Evolutionary conservation across 2,888 invertebrate genomes (phyloP), one percentile per base, ranked within the genome.

Genomic region (Melanchra persicariae): DNA sequence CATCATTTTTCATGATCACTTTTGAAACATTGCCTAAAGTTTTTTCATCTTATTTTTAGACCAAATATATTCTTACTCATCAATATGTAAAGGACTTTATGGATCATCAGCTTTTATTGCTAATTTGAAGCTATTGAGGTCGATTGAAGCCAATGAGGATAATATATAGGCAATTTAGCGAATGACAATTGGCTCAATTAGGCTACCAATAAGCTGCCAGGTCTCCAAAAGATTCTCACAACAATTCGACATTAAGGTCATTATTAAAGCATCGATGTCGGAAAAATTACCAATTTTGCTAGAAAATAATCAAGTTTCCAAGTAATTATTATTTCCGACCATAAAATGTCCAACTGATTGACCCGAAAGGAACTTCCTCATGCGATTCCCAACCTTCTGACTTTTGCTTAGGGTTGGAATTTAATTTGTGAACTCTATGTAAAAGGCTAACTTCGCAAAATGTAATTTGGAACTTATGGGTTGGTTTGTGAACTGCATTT

Each of bases 401-500:
- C 67, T 54, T 74, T 54, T 63, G 17, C n/a, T 72, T 73, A 68
- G 30, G 69, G 77, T 82, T 12, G 57, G 40, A 81, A 80, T 81
- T 84, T 57, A 77, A 81, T 76, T n/a, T 77, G 72, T 61, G 22
- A 77, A 69, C 55, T 82, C 52, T 57, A 52, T 66, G 49, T 68
- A 34, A 70, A 80, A 76, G 74, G 34, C 51, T 76, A 74, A 82
- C 79, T 81, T 79, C 30, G 58, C 43, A 43, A 73, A 79, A 85
- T 84, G 65, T 79, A 77, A 86, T 85, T 85, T 84, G 51, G 19
- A 83, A 83, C 78, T 86, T 77, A 77, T 71, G 68, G 73, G 83
- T 82, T 74, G 77, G 82, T 74, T 74, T 81, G 58, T 77, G 70
- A 68, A 74, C 61, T 85, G 77, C 80, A 86, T 82, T 84, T 85